A percentile compares a stretch with the other conserved stretches of the same genome.
Conservation (phyloP, 2,113 vertebrate genomes). For the Peromyscus maniculatus region DNA sequence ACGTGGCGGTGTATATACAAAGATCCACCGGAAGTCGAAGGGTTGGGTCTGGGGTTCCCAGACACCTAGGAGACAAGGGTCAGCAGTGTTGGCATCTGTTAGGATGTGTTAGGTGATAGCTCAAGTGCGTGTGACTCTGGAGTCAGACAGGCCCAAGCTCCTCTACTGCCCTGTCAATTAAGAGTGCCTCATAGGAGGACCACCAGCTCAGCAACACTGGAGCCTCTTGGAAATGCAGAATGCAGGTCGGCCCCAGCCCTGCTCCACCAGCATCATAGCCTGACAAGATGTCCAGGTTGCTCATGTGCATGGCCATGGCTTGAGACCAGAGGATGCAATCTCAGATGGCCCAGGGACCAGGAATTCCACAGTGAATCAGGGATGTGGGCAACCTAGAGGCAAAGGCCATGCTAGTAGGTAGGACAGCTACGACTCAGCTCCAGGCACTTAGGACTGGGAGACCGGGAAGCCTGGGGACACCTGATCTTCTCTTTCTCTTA, state of each 20-base stretch:
- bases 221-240: neutral
- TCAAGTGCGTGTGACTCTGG: neutral
- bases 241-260: neutral
- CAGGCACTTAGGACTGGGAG: too few relatives aligned
- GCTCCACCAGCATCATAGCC: neutral
- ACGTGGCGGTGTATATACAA: neutral
- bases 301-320: accelerated
- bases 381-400: neutral
- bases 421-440: neutral
- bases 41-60: too few relatives aligned
- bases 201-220: neutral
- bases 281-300: neutral
- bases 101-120: neutral
- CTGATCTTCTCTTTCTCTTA: neutral
- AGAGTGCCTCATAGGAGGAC: too few relatives aligned
- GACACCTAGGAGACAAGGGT: neutral
- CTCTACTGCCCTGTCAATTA: too few relatives aligned
- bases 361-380: neutral
- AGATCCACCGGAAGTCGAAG: neutral
- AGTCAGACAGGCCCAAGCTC: neutral
- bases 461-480: neutral
- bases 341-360: neutral
- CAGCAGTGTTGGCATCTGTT: neutral
- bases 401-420: neutral
- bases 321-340: neutral